Base-by-base conservation (phyloP, 2,888 invertebrate genomes). In the Eristalinus sepulchralis region DNA sequence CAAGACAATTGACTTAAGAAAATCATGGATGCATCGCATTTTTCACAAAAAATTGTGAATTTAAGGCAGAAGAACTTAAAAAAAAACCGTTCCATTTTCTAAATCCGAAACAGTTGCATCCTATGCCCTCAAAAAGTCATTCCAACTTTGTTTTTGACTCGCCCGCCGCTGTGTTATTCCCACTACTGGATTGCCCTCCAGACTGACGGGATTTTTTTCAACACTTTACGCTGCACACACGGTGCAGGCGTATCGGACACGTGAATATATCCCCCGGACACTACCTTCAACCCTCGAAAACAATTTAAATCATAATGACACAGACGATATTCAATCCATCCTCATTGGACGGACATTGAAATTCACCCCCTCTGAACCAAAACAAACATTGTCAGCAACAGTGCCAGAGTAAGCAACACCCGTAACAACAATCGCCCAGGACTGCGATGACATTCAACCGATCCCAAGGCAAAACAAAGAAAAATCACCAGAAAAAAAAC, bases 401-500 rank as follows among this genome's bases (percentile, higher is more conserved):
- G 76, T 62, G 34, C 76, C 60, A 67, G 57, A 20, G n/a, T 27
- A 39, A 17, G 59, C 47, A 73, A 31, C 55, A 73, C 22, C 17
- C 24, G 9, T 36, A 77, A 76, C 20, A 71, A 60, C 72, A 68
- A 53, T 47, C 59, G 22, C 34, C 64, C 60, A 70, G 62, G 72
- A 84, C 77, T 72, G 63, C 77, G 70, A 75, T 85, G 71, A 27
- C 63, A 81, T 81, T 81, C 64, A 55, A 72, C 47, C 53, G 27
- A 67, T 71, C 60, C 34, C 47, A 66, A 76, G 39, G 39, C 13
- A 39, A 39, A n/a, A n/a, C 39, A n/a, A n/a, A 39, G 39, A 39
- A n/a, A n/a, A n/a, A 10, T 3, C 39, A 8, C 1, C 8, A 39
- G 27, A 62, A 55, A 39, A 36, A 33, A 55, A 31, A 68, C 33